Conservation (phyloP, 2,113 vertebrate species). For the Neodontobutis hainanensis region DNA sequence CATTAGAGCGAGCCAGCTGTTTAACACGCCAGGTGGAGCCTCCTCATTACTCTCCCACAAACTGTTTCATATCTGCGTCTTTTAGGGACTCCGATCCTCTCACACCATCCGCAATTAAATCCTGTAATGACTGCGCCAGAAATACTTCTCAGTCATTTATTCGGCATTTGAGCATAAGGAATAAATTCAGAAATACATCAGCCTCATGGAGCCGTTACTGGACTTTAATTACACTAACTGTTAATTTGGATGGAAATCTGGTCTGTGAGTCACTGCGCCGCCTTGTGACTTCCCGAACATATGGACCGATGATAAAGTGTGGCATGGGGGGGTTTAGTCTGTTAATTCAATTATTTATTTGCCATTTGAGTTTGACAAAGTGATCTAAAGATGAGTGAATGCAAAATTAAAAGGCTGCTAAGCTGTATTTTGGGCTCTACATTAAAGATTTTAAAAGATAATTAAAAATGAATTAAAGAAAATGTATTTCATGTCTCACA, state of each 20-base stretch:
- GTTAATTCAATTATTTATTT: conserved; percentile 26
- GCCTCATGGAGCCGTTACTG: conserved; percentile 15
- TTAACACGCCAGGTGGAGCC: conserved; percentile 68
- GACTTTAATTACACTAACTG: conserved; percentile 70
- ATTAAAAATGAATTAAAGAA: not conserved
- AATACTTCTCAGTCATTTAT: conserved; percentile 52
- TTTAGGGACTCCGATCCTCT: conserved; percentile 43
- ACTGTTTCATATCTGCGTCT: conserved; percentile 61
- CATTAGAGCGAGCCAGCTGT: conserved; percentile 68
- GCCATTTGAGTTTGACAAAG: conserved; percentile 5
- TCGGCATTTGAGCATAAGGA: conserved; percentile 57
- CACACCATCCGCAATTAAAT: conserved; percentile 63
- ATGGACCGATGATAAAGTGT: conserved; percentile 49
- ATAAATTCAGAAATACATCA: conserved; percentile 32
- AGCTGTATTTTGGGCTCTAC: not conserved
- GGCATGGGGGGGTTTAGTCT: conserved; percentile 18
- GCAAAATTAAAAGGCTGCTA: not conserved
- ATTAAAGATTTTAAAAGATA: no score
- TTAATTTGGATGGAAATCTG: conserved; percentile 70
- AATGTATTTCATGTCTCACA: no score
- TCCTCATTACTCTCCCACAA: conserved; percentile 68
- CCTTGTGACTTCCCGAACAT: conserved; percentile 55
- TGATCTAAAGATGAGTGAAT: not conserved
- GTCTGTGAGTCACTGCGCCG: conserved; percentile 34
- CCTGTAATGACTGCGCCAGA: conserved; percentile 56